Base-by-base conservation (phyloP, 2,888 invertebrate genomes). In the Falcaria lacertinaria region DNA sequence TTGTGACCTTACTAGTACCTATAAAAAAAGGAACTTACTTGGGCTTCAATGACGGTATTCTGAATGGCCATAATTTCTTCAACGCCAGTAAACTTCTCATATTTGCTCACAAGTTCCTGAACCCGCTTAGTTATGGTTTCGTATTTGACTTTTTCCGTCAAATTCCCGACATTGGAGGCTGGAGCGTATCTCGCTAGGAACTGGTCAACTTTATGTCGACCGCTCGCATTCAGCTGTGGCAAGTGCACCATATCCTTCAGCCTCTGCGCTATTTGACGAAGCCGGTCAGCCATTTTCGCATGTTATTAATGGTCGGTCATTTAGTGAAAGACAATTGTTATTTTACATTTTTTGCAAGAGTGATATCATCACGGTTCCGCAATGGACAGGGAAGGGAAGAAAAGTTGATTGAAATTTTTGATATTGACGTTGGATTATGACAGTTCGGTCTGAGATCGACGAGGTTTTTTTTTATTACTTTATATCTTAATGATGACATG, bases 61-160 rank as follows among this genome's bases (percentile, higher is more conserved):
- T 96, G 96, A 25, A 94, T 93, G 22, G 90, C 86, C 85, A 93
- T 92, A 3, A 96, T 95, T 76, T 95, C 95, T 52, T 93, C 93
- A 39, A 96, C 89, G 1, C 96, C 96, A 4, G 95, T 93, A 41
- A 94, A 89, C 63, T 93, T 92, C 65, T 94, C 95, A 78, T 95
- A 95, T 78, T 89, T 91, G 19, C 74, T 71, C 36, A 92, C 90
- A 40, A 92, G 52, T 39, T 91, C 89, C 35, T 76, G 80, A 5
- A 91, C 77, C 57, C 69, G 80, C 14, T 62, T 66, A 0, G 76
- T 57, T 1, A 89, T 52, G 5, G 72, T 64, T 25, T 80, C 79
- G 14, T 78, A 70, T 59, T 78, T 86, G 5, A 89, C 74, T 46
- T 68, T 85, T 40, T 87, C 85, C 1, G 88, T 86, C 2, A 88